Evolutionary conservation across 2,888 invertebrate genomes (phyloP).

Genomic region (Dynastes grantii): DNA sequence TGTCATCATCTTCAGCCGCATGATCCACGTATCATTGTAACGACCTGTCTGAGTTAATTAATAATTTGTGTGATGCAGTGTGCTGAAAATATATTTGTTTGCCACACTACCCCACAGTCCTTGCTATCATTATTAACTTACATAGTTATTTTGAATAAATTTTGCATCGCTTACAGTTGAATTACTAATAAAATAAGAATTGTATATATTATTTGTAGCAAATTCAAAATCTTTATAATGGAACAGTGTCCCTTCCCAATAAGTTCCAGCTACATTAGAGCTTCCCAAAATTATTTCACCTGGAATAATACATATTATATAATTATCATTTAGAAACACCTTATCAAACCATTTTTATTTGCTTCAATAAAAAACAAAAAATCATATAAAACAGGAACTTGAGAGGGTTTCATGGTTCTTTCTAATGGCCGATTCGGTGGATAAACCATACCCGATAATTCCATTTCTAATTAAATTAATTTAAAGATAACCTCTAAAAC

Average conservation of each 20-base stretch:
- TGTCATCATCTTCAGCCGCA: too few species aligned
- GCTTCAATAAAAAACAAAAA: conserved; percentile 64
- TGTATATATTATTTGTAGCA: conserved; percentile 67
- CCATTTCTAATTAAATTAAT: conserved; percentile 31
- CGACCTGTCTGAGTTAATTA: too few species aligned
- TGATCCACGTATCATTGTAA: too few species aligned
- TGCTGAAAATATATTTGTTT: too few species aligned
- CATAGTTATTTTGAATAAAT: conserved; percentile 64
- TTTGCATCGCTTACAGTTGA: conserved; percentile 70
- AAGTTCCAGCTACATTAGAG: conserved; percentile 75
- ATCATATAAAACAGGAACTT: conserved; percentile 62
- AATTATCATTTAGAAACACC: conserved; percentile 6
- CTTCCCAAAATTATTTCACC: conserved; percentile 75
- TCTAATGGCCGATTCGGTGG: conserved; percentile 66
- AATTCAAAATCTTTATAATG: conserved; percentile 70
- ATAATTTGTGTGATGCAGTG: too few species aligned
- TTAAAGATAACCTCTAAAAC: not conserved
- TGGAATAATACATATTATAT: conserved; percentile 51
- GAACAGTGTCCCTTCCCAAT: conserved; percentile 77
- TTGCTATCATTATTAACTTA: conserved; percentile 56
- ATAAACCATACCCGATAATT: conserved; percentile 59
- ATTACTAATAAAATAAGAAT: conserved; percentile 68
- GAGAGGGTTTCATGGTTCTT: conserved; percentile 60
- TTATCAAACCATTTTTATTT: conserved; percentile 61
- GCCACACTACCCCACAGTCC: too few species aligned